Evolutionary conservation across 2,888 invertebrate genomes (phyloP).

Genomic region (Drosophila conformis): DNA sequence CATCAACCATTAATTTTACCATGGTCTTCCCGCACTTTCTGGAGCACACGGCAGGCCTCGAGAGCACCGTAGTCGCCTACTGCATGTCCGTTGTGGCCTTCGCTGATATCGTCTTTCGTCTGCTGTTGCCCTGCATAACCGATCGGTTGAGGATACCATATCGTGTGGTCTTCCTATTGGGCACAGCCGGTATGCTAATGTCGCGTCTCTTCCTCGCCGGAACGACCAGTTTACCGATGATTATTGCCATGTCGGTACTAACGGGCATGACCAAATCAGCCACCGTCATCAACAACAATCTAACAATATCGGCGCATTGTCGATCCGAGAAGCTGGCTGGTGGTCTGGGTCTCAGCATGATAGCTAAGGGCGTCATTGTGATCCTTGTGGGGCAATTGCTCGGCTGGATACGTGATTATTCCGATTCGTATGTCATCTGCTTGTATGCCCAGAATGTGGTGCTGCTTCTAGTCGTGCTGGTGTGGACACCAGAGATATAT

Average conservation of each 20-base stretch:
- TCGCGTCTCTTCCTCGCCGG: conserved; percentile 87
- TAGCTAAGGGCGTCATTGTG: conserved; percentile 89
- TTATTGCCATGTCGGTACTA: conserved; percentile 87
- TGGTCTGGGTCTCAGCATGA: conserved; percentile 90
- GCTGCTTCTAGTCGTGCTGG: conserved; percentile 86
- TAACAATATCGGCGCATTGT: conserved; percentile 89
- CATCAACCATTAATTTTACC: conserved; percentile 89
- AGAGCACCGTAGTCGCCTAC: conserved; percentile 87
- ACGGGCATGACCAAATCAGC: conserved; percentile 90
- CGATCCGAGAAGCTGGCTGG: conserved; percentile 88
- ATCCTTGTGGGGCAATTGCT: conserved; percentile 88
- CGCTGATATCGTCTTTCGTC: conserved; percentile 89
- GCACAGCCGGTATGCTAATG: conserved; percentile 87
- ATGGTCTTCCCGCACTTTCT: conserved; percentile 90
- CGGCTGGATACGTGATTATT: conserved; percentile 89
- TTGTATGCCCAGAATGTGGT: conserved; percentile 88
- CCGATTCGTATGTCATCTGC: conserved; percentile 87
- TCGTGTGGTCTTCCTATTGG: conserved; percentile 88
- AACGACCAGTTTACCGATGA: conserved; percentile 85
- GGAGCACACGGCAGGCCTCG: conserved; percentile 82
- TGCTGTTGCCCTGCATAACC: conserved; percentile 88
- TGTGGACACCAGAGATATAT: conserved; percentile 88
- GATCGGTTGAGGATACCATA: conserved; percentile 88
- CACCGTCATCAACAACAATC: conserved; percentile 90
- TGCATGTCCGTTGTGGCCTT: conserved; percentile 90